These are phyloP conservation scores for Drosophila sechellia DNA, from an alignment of 1,140 invertebrate genomes.

Conservation along the genomic window DNA sequence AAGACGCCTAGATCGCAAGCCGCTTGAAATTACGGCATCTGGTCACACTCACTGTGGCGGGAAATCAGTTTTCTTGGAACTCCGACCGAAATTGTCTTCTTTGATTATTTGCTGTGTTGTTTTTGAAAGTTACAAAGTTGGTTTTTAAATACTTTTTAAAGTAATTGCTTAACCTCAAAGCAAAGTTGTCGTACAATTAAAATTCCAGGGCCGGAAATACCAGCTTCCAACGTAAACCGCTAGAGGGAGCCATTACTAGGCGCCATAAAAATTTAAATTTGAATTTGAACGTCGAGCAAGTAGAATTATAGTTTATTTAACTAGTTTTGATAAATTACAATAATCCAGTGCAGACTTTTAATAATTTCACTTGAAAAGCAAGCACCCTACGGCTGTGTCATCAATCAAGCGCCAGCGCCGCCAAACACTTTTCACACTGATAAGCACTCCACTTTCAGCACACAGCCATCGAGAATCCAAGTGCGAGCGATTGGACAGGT, in stretches of 20 bases:
- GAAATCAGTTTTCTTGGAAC: background rate
- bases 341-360: background rate
- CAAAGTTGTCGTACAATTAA: no score
- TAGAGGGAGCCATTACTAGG: background rate
- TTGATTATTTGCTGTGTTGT: no score
- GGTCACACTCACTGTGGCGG: background rate
- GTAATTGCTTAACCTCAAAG: no score
- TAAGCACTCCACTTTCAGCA: slow-evolving; percentile 26
- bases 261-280: slow-evolving; percentile 8
- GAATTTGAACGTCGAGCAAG: no score
- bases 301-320: no score
- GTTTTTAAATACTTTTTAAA: background rate
- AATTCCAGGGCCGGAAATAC: background rate
- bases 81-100: no score
- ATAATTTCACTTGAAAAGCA: no score
- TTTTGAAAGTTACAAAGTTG: no score
- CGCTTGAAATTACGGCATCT: background rate
- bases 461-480: slow-evolving; percentile 36
- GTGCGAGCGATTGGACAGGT: slow-evolving; percentile 34
- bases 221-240: background rate
- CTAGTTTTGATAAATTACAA: background rate
- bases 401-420: slow-evolving; percentile 18
- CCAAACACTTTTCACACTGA: slow-evolving; percentile 39
- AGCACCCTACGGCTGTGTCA: slow-evolving; percentile 9
- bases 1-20: background rate